Percentiles rank a stretch among this genome's conserved stretches.
Evolutionary conservation across 2,113 vertebrate genomes (phyloP).

Genomic region (Xenopus tropicalis): UCB_Xtro_10.0 CM004445.2:48286001-48286500

Average conservation of each 20-base stretch:
- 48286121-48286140: slow-evolving; percentile 65
- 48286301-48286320: neutral
- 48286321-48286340: too few relatives aligned
- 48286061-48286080: too few relatives aligned
- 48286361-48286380: too few relatives aligned
- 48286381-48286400: too few relatives aligned
- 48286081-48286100: too few relatives aligned
- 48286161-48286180: slow-evolving; percentile 77
- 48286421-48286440: too few relatives aligned
- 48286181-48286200: slow-evolving; percentile 75
- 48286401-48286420: too few relatives aligned
- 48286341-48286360: too few relatives aligned
- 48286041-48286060: neutral
- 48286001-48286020: neutral
- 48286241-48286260: slow-evolving; percentile 66
- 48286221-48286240: slow-evolving; percentile 76
- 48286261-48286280: slow-evolving; percentile 78
- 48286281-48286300: slow-evolving; percentile 31
- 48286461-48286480: too few relatives aligned
- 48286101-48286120: neutral
- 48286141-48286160: slow-evolving; percentile 78
- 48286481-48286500: too few relatives aligned
- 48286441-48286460: too few relatives aligned
- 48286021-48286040: neutral
- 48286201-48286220: slow-evolving; percentile 89